Base-by-base conservation (phyloP, 1,140 invertebrate species). In the Aporrectodea caliginosa region DNA sequence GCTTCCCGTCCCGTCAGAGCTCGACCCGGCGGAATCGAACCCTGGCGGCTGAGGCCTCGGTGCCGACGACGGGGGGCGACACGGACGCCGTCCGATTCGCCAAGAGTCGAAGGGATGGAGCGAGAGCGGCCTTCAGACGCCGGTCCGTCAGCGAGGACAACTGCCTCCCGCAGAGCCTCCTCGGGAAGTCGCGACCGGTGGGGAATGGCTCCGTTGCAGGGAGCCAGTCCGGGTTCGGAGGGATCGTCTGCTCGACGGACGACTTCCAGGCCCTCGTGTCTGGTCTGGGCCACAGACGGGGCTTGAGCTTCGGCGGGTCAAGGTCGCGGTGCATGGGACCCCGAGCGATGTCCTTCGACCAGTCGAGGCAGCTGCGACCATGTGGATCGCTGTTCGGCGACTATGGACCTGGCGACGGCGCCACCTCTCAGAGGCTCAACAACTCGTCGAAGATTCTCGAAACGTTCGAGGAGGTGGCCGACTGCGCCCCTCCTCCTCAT, bases 81-180 rank as follows among this genome's bases (percentile, higher is more conserved):
- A 35, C 35, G 29, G 43, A 58, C 43, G 16, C 75, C 32, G 1
- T 29, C 43, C 34, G 75, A 27, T 35, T 32, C 32, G 6, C 29
- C 75, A 16, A 69, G 32, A 35, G 77, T 32, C 71, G 69, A n/a
- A n/a, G 33, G 29, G 69, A 78, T 35, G 77, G 43, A 58, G 77
- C 76, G 27, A 35, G 80, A 27, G 16, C n/a, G 34, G 76, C 72
- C 1, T 81, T 78, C 35, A 31, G 80, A 58, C 69, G 80, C 16
- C 69, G 80, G 27, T 81, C 80, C 70, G 77, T 81, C 69, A 81
- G 80, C 69, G 80, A 81, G 31, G 80, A 81, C 58, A 74, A 74
- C 73, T 34, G 34, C 31, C 27, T 34, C 31, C 34, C 1, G 1
- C 34, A 43, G 29, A 6, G 1, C 1, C 30, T 33, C 16, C 43